Evolutionary conservation across 2,113 vertebrate species (phyloP).

Genomic region (Oreotrochilus melanogaster): DNA sequence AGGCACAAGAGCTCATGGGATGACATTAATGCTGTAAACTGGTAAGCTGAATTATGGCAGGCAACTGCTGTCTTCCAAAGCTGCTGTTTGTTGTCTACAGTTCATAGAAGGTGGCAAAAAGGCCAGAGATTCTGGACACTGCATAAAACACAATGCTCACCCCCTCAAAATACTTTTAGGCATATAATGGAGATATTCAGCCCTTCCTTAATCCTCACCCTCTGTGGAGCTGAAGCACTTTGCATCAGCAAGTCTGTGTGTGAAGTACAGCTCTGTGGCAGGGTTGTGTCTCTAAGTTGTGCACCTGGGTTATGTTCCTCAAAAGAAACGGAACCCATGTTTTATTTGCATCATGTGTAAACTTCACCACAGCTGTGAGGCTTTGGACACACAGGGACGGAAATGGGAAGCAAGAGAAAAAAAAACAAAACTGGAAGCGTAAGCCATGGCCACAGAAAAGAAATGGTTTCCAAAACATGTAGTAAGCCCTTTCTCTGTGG

Average conservation of each 20-base stretch:
- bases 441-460: neutral
- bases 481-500: neutral
- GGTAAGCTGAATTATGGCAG: neutral
- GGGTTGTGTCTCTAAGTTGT: fast-evolving
- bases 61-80: neutral
- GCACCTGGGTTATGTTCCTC: fast-evolving
- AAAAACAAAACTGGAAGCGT: neutral
- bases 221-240: fast-evolving
- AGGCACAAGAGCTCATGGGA: neutral
- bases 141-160: fast-evolving
- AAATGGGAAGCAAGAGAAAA: neutral
- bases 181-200: neutral
- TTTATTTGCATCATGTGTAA: fast-evolving
- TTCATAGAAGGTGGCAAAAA: neutral
- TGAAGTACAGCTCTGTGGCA: fast-evolving
- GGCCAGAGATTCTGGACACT: neutral
- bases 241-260: fast-evolving
- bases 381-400: neutral
- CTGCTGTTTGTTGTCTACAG: neutral
- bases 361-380: neutral
- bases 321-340: fast-evolving
- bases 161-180: neutral
- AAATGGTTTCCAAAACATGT: neutral
- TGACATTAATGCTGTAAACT: neutral
- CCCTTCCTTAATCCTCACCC: fast-evolving